Base-by-base conservation (phyloP, 2,797 vertebrate species). In the Staurois parvus region DNA sequence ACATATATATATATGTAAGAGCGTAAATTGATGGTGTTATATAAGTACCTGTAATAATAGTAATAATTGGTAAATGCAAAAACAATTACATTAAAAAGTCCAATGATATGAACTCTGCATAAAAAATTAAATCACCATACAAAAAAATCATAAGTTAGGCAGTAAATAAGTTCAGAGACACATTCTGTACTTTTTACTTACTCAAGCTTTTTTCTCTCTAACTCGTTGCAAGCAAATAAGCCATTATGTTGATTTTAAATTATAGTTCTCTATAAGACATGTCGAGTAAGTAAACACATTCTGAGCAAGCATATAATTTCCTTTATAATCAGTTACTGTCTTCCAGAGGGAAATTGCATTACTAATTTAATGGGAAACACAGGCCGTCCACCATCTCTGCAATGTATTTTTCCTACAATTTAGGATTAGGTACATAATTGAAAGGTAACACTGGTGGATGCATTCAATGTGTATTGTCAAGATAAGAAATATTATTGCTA, bases 341-440 rank as follows among this genome's bases (percentile, higher is more conserved):
- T 83, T 87, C 73, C 81, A 87, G 32, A 26, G 85, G 21, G 85
- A 87, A 87, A 83, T 83, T 87, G 80, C 75, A 87, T 83, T 87
- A 79, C 80, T 83, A 87, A 87, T 83, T 87, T 87, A 87, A 87
- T 83, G 85, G 75, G 81, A 87, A 87, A 74, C 76, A 62, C 81
- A 62, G 64, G 40, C 80, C 79, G 67, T 79, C 59, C 64, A 69
- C 80, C 83, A 86, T 87, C 85, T 87, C 69, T 56, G 40, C 83
- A 83, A 87, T 75, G 72, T 68, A 74, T 79, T 87, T 86, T 64
- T 87, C 66, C 21, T 72, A 74, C 85, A 83, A 83, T 87, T 87
- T 87, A 83, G 85, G 76, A 87, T 87, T 74, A 87, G 80, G 85
- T 79, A 83, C 81, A 79, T 87, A 87, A 83, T 87, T 87, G 80